Percentiles rank a stretch among this genome's conserved stretches.
Evolutionary conservation across 2,888 invertebrate species (phyloP).

Genomic region (Lasioglossum lativentre): DNA sequence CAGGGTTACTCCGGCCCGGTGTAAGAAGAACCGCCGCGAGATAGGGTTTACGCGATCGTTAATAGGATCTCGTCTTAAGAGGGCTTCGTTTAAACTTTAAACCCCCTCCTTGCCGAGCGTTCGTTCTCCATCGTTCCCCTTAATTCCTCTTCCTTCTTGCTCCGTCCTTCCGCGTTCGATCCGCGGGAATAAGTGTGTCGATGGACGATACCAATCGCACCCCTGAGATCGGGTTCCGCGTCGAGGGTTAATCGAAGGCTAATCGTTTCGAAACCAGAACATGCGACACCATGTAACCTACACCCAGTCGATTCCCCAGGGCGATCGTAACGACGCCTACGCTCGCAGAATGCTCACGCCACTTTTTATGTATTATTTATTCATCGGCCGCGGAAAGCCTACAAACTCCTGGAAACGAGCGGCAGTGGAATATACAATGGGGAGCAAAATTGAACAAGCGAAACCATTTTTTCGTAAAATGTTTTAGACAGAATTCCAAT

Average conservation of each 20-base stretch:
- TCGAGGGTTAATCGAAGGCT: conserved; percentile 60
- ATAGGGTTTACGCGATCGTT: conserved; percentile 66
- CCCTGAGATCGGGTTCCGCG: conserved; percentile 50
- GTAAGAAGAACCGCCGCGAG: conserved; percentile 57
- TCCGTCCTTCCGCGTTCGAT: conserved; percentile 38
- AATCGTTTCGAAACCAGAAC: conserved; percentile 56
- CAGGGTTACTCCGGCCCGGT: conserved; percentile 27
- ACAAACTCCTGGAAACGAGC: neutral
- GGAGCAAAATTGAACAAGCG: too few relatives aligned
- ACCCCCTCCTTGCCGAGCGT: conserved; percentile 52
- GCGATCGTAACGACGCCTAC: neutral
- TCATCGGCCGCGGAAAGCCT: too few relatives aligned
- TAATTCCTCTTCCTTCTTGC: conserved; percentile 53
- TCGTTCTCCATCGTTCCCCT: conserved; percentile 40
- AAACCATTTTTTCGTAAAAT: too few relatives aligned
- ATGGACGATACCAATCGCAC: conserved; percentile 58
- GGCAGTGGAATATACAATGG: neutral
- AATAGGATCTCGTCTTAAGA: conserved; percentile 81
- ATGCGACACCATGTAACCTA: conserved; percentile 47
- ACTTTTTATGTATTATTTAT: neutral
- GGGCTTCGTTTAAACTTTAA: conserved; percentile 81
- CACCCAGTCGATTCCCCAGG: neutral
- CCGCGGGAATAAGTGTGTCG: conserved; percentile 46
- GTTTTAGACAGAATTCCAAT: too few relatives aligned
- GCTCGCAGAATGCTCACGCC: neutral